Percentiles rank a stretch among this genome's conserved stretches.
These are phyloP conservation scores for Aethes cnicana DNA, from an alignment of 2,888 invertebrate species.

Conservation along the genomic window DNA sequence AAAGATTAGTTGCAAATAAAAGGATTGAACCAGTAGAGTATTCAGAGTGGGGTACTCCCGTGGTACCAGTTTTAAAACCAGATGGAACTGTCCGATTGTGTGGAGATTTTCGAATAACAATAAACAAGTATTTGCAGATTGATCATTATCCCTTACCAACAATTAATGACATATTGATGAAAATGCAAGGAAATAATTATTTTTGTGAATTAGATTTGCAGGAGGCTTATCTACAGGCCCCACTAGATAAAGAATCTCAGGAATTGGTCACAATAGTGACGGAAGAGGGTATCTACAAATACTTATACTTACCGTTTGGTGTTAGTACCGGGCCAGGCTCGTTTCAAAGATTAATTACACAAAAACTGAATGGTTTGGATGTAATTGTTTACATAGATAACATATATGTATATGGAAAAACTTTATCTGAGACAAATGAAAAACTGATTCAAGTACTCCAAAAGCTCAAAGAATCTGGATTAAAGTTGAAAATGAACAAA, in stretches of 20 bases:
- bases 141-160: no score
- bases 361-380: neutral
- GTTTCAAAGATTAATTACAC: slow-evolving; percentile 28
- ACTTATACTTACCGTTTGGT: slow-evolving; percentile 19
- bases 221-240: slow-evolving; percentile 2
- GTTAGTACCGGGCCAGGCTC: slow-evolving; percentile 31
- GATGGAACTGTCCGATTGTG: neutral
- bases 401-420: neutral
- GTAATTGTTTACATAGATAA: neutral
- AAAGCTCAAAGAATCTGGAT: neutral
- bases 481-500: neutral
- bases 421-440: neutral
- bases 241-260: slow-evolving; percentile 3
- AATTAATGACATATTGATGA: no score
- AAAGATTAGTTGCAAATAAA: neutral
- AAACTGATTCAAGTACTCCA: neutral
- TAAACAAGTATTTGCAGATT: no score
- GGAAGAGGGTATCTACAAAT: slow-evolving; percentile 11
- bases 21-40: neutral
- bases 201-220: slow-evolving; percentile 24
- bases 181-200: slow-evolving; percentile 3
- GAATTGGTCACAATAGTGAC: neutral
- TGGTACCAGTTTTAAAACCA: neutral
- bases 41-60: neutral
- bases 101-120: no score